Percentiles rank a stretch among this genome's conserved stretches.
These are phyloP conservation scores for Panopea generosa DNA, from an alignment of 2,888 invertebrate genomes.

Conservation along the genomic window DNA sequence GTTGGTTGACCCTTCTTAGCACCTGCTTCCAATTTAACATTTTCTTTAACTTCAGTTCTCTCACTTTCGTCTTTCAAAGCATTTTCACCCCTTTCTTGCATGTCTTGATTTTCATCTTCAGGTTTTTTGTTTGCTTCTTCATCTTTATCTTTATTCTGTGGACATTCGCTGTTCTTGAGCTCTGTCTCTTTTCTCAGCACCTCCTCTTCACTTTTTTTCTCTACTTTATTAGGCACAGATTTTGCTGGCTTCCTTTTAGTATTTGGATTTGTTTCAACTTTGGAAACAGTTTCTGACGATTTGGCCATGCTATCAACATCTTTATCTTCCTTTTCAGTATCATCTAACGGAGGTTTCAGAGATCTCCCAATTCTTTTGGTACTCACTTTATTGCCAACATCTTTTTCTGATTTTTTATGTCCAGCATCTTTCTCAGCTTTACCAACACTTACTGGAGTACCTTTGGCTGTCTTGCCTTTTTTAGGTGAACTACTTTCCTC, in stretches of 20 bases:
- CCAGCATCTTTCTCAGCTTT: neutral
- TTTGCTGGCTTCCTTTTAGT: too few species aligned
- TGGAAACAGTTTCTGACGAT: too few species aligned
- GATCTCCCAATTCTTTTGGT: neutral
- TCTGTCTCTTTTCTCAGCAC: constrained; percentile 4
- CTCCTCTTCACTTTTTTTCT: constrained; percentile 10
- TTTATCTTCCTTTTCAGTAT: constrained; percentile 1
- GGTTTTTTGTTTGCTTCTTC: neutral
- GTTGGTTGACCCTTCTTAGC: too few species aligned
- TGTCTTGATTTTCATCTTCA: neutral
- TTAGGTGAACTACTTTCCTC: neutral
- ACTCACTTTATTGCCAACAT: neutral
- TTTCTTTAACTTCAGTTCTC: too few species aligned
- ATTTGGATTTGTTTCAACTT: too few species aligned
- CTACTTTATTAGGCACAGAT: neutral
- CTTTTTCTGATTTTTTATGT: neutral
- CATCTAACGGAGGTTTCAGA: neutral
- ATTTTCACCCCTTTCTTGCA: constrained; percentile 4
- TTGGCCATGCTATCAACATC: neutral
- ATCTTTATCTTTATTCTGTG: neutral
- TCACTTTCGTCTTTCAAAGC: too few species aligned
- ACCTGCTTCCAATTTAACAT: too few species aligned
- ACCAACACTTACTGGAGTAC: neutral
- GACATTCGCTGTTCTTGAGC: too few species aligned
- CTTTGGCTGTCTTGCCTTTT: neutral